A percentile compares a stretch with the other conserved stretches of the same genome.
Conservation (phyloP, 1,140 invertebrate species). For the Monomorium pharaonis region DNA sequence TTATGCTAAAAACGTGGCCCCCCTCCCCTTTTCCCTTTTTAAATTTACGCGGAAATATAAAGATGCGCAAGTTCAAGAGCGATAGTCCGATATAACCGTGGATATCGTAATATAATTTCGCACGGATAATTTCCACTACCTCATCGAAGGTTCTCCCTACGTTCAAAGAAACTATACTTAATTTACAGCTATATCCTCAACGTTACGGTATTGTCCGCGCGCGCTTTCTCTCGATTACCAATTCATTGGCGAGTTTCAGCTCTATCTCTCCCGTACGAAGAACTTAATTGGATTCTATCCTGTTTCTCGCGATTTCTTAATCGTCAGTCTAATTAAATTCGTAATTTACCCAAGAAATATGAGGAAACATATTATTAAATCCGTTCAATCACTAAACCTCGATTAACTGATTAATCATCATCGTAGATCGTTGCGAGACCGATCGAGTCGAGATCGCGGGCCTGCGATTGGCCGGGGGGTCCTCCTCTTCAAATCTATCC, state of each 20-base stretch:
- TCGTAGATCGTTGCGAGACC: not conserved
- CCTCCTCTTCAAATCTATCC: slow-evolving; percentile 28
- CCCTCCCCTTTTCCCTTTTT: not conserved
- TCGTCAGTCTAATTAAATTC: slow-evolving; percentile 13
- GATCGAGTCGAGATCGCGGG: not conserved
- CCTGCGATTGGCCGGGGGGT: not conserved
- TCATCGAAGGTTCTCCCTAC: not conserved
- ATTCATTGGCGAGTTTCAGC: slow-evolving; percentile 5
- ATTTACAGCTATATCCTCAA: slow-evolving; percentile 23
- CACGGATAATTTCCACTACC: not conserved
- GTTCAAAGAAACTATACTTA: slow-evolving; percentile 11
- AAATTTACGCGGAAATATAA: not conserved
- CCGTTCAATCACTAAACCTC: not conserved
- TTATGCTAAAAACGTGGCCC: not conserved
- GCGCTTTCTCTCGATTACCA: slow-evolving; percentile 14
- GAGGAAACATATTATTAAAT: slow-evolving; percentile 3
- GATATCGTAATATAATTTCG: not conserved
- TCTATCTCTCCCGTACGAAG: not conserved
- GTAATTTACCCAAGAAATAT: not conserved
- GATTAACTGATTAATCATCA: slow-evolving; percentile 15
- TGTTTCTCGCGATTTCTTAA: not conserved
- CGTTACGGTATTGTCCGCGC: slow-evolving; percentile 21
- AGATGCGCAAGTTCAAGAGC: not conserved
- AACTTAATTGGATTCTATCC: not conserved
- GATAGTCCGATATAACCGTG: not conserved